Percentiles rank a stretch among this genome's conserved stretches.
Conservation (phyloP, 2,888 invertebrate species). For the Heliconius cydno region DNA sequence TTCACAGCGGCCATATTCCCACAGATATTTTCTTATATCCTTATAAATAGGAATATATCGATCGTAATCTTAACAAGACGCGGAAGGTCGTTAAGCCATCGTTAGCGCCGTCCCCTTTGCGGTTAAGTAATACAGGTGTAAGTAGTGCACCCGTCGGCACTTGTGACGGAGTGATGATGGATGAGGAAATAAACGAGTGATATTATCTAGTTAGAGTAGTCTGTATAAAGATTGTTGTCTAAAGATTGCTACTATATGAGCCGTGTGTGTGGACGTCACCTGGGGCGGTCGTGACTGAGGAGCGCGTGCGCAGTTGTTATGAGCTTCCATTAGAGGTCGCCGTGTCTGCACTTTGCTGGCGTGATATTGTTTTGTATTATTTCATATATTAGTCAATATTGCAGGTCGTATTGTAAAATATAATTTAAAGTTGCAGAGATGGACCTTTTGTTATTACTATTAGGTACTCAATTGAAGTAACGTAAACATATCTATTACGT, state of each 20-base stretch:
- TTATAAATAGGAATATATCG: conserved; percentile 33
- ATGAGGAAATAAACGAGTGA: conserved; percentile 64
- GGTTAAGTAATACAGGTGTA: conserved; percentile 63
- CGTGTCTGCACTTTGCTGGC: conserved; percentile 65
- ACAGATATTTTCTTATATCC: conserved; percentile 20
- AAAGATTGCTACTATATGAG: conserved; percentile 56
- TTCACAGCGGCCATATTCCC: conserved; percentile 32
- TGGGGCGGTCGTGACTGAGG: conserved; percentile 71
- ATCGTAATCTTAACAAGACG: conserved; percentile 55
- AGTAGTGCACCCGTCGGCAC: conserved; percentile 62
- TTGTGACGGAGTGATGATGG: conserved; percentile 65
- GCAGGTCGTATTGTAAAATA: neutral
- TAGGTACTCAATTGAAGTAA: neutral
- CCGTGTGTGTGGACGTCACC: conserved; percentile 60
- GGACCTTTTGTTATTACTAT: neutral
- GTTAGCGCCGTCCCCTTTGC: conserved; percentile 58
- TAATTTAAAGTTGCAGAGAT: neutral
- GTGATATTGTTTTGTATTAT: conserved; percentile 33
- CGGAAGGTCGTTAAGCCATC: conserved; percentile 62
- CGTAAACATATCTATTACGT: no score
- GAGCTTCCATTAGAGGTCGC: conserved; percentile 79
- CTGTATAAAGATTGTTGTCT: conserved; percentile 63
- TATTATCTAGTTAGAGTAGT: conserved; percentile 65
- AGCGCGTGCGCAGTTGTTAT: conserved; percentile 74
- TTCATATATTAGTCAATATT: conserved; percentile 9